Conservation (phyloP, 2,113 vertebrate species). For the Vidua macroura region DNA sequence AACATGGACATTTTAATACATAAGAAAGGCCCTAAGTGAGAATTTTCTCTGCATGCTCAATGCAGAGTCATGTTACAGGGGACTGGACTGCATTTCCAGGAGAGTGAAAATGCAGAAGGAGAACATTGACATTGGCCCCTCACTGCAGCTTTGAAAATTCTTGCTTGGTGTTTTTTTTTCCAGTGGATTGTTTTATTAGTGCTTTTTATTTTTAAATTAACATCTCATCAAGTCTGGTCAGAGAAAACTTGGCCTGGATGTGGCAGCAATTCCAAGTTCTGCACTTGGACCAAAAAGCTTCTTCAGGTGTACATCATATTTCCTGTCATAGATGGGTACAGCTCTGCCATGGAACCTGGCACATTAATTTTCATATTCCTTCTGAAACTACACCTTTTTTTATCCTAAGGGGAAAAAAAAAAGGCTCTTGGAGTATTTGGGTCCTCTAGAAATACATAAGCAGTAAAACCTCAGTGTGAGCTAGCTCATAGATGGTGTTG, state of each 20-base stretch:
- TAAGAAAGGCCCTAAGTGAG: neutral
- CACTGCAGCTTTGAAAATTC: neutral
- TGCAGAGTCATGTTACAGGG: neutral
- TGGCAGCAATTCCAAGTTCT: neutral
- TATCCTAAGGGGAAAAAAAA: neutral
- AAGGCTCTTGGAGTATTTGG: neutral
- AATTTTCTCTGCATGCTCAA: neutral
- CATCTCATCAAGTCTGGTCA: neutral
- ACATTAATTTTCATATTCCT: neutral
- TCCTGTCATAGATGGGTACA: neutral
- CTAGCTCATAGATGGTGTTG: neutral
- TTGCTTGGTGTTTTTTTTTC: neutral
- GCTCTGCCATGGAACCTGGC: neutral
- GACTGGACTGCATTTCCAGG: neutral
- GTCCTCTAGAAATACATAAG: neutral
- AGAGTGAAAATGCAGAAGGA: neutral
- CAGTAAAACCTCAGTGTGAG: neutral
- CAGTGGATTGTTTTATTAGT: neutral
- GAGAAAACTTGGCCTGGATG: neutral
- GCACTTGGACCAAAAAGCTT: neutral
- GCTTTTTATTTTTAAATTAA: neutral
- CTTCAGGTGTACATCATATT: neutral
- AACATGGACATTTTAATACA: neutral
- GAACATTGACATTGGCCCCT: neutral
- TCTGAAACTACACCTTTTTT: neutral